Evolutionary conservation across 2,888 invertebrate species (phyloP).

Genomic region (Limnephilus rhombicus): DNA sequence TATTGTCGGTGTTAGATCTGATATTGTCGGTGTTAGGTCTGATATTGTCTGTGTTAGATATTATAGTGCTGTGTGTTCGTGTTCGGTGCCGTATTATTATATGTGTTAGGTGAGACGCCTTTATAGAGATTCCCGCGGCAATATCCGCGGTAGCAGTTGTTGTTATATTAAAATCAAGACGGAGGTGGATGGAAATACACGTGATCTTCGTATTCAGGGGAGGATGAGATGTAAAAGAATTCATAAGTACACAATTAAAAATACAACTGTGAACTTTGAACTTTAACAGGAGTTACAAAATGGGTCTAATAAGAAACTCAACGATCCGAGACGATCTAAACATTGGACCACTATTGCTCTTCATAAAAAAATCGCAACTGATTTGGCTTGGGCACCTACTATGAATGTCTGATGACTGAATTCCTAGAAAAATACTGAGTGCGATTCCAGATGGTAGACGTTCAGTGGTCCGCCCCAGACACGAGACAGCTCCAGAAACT

Average conservation of each 20-base stretch:
- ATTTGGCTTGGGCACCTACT: too few species aligned
- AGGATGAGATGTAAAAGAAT: not conserved
- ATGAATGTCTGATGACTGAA: too few species aligned
- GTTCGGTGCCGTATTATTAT: not conserved
- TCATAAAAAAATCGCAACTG: too few species aligned
- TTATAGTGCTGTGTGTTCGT: not conserved
- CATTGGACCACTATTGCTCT: too few species aligned
- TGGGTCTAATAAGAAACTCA: too few species aligned
- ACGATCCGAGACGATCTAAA: too few species aligned
- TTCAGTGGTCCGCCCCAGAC: too few species aligned
- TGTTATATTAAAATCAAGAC: conserved; percentile 29
- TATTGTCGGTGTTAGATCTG: not conserved
- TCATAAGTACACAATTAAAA: not conserved
- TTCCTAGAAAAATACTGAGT: too few species aligned
- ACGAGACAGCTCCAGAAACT: too few species aligned
- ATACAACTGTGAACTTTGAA: not conserved
- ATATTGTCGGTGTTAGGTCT: not conserved
- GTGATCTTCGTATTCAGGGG: not conserved
- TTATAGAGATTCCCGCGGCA: conserved; percentile 24
- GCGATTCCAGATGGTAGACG: too few species aligned
- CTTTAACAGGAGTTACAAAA: too few species aligned
- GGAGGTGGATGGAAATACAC: not conserved
- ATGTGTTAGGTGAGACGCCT: conserved; percentile 11
- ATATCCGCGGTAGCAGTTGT: conserved; percentile 25
- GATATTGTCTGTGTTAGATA: not conserved